Percentiles rank a stretch among this genome's conserved stretches.
Evolutionary conservation across 2,797 vertebrate genomes (phyloP).

Genomic region (Varecia variegata): DNA sequence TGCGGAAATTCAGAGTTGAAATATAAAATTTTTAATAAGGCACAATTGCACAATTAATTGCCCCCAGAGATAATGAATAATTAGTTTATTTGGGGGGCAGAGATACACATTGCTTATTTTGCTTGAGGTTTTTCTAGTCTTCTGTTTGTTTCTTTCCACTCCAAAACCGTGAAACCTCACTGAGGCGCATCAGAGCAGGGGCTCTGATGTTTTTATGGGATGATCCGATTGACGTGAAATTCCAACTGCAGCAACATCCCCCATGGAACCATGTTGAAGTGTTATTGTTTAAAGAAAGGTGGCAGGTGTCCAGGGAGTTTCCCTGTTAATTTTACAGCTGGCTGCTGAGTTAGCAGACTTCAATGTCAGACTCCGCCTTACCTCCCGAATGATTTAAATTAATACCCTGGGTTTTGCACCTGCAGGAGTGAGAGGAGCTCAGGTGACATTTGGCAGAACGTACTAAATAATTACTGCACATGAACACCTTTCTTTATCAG

Average conservation of each 20-base stretch:
- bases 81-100: background rate
- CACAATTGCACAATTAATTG: background rate
- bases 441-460: slow-evolving; percentile 24
- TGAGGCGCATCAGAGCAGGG: background rate
- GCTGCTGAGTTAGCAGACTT: background rate
- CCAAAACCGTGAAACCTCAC: background rate
- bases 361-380: accelerated
- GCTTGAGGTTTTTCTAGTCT: background rate
- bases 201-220: background rate
- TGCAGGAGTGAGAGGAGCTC: background rate
- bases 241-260: background rate
- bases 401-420: background rate
- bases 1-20: background rate
- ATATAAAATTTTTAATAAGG: background rate
- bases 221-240: background rate
- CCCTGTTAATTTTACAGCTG: background rate
- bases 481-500: background rate
- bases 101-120: background rate
- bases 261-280: background rate
- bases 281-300: background rate
- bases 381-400: background rate
- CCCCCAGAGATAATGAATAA: background rate
- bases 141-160: background rate
- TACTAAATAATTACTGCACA: background rate
- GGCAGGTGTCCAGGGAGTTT: background rate